These are phyloP conservation scores for Danaus melanippus DNA, from an alignment of 1,140 invertebrate genomes.

Conservation along the genomic window DNA sequence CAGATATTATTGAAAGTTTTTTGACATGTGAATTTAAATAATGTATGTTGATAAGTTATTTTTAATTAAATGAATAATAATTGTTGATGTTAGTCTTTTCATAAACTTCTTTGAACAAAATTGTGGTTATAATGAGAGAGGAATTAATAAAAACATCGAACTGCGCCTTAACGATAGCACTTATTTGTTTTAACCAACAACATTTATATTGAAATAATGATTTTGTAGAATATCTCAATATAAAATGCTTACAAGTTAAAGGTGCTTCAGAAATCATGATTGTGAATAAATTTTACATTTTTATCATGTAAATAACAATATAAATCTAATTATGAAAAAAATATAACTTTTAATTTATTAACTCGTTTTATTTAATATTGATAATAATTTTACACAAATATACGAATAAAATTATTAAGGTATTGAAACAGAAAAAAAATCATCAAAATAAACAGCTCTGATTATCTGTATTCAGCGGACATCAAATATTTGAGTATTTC, in stretches of 20 bases:
- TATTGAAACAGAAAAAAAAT: no score
- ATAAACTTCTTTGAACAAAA: no score
- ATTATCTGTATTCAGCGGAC: not conserved
- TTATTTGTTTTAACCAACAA: conserved; percentile 6
- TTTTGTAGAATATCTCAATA: no score
- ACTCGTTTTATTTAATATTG: conserved; percentile 10
- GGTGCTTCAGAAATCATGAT: conserved; percentile 14
- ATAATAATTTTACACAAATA: not conserved
- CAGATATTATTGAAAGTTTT: not conserved
- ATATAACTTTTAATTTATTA: conserved; percentile 19
- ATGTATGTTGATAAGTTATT: not conserved
- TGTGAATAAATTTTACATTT: conserved; percentile 14
- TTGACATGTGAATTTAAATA: not conserved
- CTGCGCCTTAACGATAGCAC: not conserved
- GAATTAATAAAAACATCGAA: not conserved
- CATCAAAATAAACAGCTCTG: no score
- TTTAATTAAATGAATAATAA: not conserved
- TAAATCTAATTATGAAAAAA: conserved; percentile 18
- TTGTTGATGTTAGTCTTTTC: no score
- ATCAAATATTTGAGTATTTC: conserved; percentile 47
- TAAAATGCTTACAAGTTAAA: not conserved
- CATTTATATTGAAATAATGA: no score
- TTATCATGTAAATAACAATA: conserved; percentile 19
- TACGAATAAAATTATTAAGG: not conserved
- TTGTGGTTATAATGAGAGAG: no score